phyloP scores from a whole-genome alignment of 2,113 vertebrate genomes.

The Triplophysa tibetana region DNA sequence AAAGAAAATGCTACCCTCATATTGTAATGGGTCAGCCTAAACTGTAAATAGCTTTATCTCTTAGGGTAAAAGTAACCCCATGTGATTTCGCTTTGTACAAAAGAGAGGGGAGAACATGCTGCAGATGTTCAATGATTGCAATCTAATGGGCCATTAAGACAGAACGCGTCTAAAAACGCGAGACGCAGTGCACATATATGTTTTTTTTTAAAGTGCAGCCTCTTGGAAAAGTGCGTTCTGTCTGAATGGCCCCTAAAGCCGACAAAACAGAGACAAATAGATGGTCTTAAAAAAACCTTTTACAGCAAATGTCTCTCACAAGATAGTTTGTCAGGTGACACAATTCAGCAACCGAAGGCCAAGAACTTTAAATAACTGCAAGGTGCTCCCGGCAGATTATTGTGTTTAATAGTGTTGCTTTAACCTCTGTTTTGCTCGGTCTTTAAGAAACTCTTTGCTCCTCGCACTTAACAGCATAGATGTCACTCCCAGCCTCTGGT shows the following conservation, averaged over 20 bases:
- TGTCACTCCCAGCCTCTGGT: constrained; percentile 6
- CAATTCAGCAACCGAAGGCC: constrained; percentile 4
- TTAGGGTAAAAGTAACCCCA: constrained; percentile 25
- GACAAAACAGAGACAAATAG: constrained; percentile 20
- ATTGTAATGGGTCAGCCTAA: neutral
- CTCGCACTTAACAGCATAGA: constrained; percentile 18
- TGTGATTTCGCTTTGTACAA: constrained; percentile 3
- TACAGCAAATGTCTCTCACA: neutral
- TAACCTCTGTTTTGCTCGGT: neutral
- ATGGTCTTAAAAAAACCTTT: constrained; percentile 3
- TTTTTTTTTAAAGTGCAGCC: too few species aligned
- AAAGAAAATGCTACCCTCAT: neutral
- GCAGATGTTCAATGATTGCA: constrained; percentile 30
- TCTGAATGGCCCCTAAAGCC: too few species aligned
- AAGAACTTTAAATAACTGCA: neutral
- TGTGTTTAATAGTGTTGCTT: neutral
- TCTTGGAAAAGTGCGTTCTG: too few species aligned
- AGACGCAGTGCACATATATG: too few species aligned
- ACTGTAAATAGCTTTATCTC: neutral
- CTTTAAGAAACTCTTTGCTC: neutral
- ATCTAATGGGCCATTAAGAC: neutral
- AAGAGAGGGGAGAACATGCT: neutral
- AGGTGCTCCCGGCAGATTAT: neutral
- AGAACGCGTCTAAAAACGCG: too few species aligned
- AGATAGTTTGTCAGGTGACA: neutral